Evolutionary conservation across 2,113 vertebrate species (phyloP), one percentile per base, ranked within the genome.

Genomic region (Alethe castanea): DNA sequence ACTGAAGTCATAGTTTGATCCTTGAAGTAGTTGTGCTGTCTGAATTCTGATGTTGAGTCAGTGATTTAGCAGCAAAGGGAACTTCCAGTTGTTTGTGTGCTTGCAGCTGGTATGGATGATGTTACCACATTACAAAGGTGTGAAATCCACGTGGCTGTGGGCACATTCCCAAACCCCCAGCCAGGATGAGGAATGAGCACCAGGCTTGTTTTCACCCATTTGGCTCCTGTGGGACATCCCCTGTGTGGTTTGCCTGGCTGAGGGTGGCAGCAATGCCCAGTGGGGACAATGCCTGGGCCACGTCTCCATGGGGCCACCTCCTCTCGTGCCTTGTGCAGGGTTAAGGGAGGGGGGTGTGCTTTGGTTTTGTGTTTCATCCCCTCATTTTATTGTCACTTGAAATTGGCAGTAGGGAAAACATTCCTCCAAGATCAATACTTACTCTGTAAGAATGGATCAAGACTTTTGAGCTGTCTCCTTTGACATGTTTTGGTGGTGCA

Each of bases 21-120:
- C 50, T 88, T 35, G 47, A 95, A 80, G 78, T 23, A 84, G 35
- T 20, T 11, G 2, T 79, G 74, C 62, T 90, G 19, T 71, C 72
- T 86, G 82, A 76, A 89, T 76, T 81, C 44, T 86, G 82, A 59
- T 47, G 23, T 20, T 77, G 82, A 89, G 91, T 40, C 19, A 24
- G 62, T 54, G 90, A 26, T 77, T 90, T 65, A 42, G 52, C 31
- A 53, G 86, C 57, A 38, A 81, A 78, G 64, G 56, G 64, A 88
- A 82, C 53, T 70, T 54, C 60, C 22, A 1, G n/a, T 29, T 69
- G 31, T 60, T 96, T 94, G 64, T 50, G 77, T 84, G 65, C 86
- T 76, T 91, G 79, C 79, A 90, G 67, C 33, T 44, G 86, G 29
- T 12, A 25, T 31, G 42, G 48, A 59, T 23, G 15, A 65, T 38